phyloP scores from a whole-genome alignment of 2,113 vertebrate genomes.

The Salminus brasiliensis region DNA sequence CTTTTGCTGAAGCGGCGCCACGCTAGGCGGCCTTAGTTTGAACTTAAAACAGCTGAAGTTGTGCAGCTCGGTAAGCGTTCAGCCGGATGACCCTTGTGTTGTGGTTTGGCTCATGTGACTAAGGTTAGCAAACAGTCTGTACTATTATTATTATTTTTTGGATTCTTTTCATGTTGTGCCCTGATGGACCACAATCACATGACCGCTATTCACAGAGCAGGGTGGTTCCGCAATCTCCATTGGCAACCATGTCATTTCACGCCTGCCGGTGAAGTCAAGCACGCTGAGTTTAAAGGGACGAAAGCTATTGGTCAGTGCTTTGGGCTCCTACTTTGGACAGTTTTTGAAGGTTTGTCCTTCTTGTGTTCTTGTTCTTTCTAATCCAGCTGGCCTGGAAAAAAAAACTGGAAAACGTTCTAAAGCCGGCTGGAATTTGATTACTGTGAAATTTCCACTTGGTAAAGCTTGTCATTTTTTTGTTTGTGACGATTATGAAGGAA shows the following conservation, averaged over 20 bases:
- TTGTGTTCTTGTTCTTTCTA: neutral
- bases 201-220: conserved; percentile 10
- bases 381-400: neutral
- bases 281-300: conserved; percentile 6
- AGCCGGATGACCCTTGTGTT: neutral
- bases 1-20: conserved; percentile 19
- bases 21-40: neutral
- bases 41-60: neutral
- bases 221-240: conserved; percentile 21
- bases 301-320: neutral
- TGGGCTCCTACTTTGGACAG: too few species aligned
- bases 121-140: too few species aligned
- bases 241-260: conserved; percentile 46
- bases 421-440: neutral
- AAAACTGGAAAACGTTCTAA: neutral
- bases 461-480: too few species aligned
- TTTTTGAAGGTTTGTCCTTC: neutral
- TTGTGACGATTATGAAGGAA: too few species aligned
- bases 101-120: neutral
- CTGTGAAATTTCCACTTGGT: too few species aligned
- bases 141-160: conserved; percentile 12
- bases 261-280: conserved; percentile 31
- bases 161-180: neutral
- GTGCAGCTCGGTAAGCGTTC: neutral
- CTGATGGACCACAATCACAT: conserved; percentile 44